Conservation (phyloP, 2,888 invertebrate species). For the Platycheirus albimanus region DNA sequence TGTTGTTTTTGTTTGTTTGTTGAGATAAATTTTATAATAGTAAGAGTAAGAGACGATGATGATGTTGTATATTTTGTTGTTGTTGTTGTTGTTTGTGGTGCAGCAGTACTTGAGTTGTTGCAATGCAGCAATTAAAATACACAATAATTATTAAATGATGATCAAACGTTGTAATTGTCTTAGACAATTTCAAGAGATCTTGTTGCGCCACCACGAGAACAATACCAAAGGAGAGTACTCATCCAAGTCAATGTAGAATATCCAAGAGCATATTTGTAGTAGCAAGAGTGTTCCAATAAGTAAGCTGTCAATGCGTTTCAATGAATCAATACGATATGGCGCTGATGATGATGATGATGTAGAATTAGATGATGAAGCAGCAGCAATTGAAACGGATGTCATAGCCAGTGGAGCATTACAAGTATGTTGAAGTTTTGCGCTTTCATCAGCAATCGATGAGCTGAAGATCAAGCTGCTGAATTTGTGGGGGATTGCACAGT, state of each 20-base stretch:
- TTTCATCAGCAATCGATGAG: slow-evolving; percentile 52
- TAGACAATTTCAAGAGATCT: slow-evolving; percentile 77
- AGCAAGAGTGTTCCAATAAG: slow-evolving; percentile 75
- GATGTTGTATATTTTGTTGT: slow-evolving; percentile 62
- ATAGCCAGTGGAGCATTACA: slow-evolving; percentile 16
- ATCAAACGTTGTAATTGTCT: slow-evolving; percentile 75
- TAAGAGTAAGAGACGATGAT: slow-evolving; percentile 64
- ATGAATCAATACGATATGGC: slow-evolving; percentile 56
- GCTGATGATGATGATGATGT: slow-evolving; percentile 32
- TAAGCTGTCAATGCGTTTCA: slow-evolving; percentile 67
- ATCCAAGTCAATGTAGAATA: slow-evolving; percentile 76
- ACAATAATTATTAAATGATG: slow-evolving; percentile 76
- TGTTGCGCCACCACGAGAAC: slow-evolving; percentile 78
- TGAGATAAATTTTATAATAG: slow-evolving; percentile 52
- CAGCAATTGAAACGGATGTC: neutral
- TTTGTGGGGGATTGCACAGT: slow-evolving; percentile 58
- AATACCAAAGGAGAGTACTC: slow-evolving; percentile 77
- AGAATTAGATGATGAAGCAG: too few species aligned
- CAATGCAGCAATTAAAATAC: slow-evolving; percentile 73
- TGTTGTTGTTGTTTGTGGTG: slow-evolving; percentile 50
- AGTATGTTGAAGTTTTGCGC: slow-evolving; percentile 49
- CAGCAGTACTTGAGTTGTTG: slow-evolving; percentile 70
- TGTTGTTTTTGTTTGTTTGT: slow-evolving; percentile 21
- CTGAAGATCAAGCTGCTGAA: slow-evolving; percentile 54
- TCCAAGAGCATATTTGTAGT: slow-evolving; percentile 75